Base-by-base conservation (phyloP, 2,888 invertebrate genomes). In the Amphimallon solstitiale region DNA sequence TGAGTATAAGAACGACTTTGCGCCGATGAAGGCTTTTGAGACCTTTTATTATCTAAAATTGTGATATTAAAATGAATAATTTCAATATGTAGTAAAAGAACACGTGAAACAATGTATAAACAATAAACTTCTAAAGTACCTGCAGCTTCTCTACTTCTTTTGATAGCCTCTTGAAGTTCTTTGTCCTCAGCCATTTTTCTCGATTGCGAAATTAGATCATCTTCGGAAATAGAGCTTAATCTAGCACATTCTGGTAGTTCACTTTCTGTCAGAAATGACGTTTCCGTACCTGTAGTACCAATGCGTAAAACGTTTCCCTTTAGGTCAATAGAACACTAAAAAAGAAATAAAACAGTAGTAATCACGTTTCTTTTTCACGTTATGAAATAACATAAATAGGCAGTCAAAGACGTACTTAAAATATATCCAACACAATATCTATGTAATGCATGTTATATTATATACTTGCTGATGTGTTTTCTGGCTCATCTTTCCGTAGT, bases 261-360 rank as follows among this genome's bases (percentile, higher is more conserved):
- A 71, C 86, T 85, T 83, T 97, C 96, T 0, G 92, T 86, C 72
- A 98, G 85, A 83, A 98, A 98, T 0, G 86, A 84, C 0, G 98
- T 97, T 80, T 93, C 92, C 0, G 95, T 95, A 34, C 94, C 94
- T 0, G 97, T 97, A 0, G 98, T 98, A 37, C 98, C 98, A 76
- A 98, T 98, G 70, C 88, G 88, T 34, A 98, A 85, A 2, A 94
- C 88, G 82, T 96, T 97, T 49, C 88, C 87, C 79, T 93, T 92
- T 74, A 99, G 84, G 82, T 98, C 97, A 74, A 98, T 96, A 73
- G 91, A 91, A 82, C 97, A 98, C 90, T 93, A 76, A 71, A 72
- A 72, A 35, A 45, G 23, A 69, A 43, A 29, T n/a, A 21, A 49
- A 12, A 2, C n/a, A 49, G n/a, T n/a, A n/a, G n/a, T n/a, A n/a